Evolutionary conservation across 2,888 invertebrate genomes (phyloP).

Genomic region (Eumerus sabulonum): DNA sequence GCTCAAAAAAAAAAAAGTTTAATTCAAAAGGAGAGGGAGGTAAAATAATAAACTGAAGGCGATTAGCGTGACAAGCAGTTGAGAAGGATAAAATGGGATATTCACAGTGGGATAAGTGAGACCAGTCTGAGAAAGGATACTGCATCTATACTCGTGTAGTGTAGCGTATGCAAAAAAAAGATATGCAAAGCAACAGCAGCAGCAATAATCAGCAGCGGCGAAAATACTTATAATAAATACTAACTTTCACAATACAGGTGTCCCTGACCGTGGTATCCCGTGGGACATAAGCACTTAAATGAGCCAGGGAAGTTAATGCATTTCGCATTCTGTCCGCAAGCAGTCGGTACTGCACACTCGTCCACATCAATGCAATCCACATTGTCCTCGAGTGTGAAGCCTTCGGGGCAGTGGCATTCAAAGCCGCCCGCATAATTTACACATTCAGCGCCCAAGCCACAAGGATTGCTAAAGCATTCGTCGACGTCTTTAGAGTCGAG

Average conservation of each 20-base stretch:
- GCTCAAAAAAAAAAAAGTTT: not conserved
- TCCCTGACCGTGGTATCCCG: constrained; percentile 87
- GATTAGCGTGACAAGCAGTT: constrained; percentile 61
- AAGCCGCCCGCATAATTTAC: constrained; percentile 88
- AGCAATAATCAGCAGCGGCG: constrained; percentile 29
- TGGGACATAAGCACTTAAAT: constrained; percentile 87
- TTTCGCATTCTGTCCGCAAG: constrained; percentile 88
- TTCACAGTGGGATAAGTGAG: constrained; percentile 19
- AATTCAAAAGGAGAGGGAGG: constrained; percentile 42
- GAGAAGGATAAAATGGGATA: constrained; percentile 22
- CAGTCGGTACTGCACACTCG: constrained; percentile 84
- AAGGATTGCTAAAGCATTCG: constrained; percentile 85
- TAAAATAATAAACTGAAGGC: constrained; percentile 6
- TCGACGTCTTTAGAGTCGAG: constrained; percentile 83
- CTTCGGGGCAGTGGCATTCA: constrained; percentile 86
- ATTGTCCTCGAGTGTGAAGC: constrained; percentile 82
- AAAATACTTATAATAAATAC: too few relatives aligned
- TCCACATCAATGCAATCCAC: constrained; percentile 86
- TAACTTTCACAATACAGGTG: constrained; percentile 88
- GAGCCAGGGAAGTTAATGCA: constrained; percentile 91
- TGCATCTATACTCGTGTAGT: too few relatives aligned
- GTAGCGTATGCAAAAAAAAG: not conserved
- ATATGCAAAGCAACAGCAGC: constrained; percentile 18
- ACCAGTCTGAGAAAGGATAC: too few relatives aligned
- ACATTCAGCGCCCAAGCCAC: constrained; percentile 86